phyloP scores from a whole-genome alignment of 2,113 vertebrate genomes.

The Brachirus orientalis region DNA sequence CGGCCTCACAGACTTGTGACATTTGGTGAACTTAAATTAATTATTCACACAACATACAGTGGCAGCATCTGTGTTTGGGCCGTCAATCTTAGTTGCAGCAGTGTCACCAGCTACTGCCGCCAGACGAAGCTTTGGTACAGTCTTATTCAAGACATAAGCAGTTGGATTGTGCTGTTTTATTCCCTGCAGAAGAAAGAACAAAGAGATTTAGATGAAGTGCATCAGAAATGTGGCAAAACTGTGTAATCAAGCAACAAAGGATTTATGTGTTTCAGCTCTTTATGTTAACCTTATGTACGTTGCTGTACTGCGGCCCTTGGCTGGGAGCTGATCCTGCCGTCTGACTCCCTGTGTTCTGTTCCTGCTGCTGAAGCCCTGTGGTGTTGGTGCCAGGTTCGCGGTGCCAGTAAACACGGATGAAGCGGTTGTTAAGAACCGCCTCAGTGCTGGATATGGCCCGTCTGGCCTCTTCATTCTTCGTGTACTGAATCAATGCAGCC shows the following conservation, averaged over 20 bases:
- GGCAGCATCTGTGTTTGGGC: constrained; percentile 79
- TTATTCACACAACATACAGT: constrained; percentile 73
- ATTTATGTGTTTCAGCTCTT: not conserved
- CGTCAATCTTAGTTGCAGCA: constrained; percentile 75
- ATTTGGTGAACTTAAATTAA: not conserved
- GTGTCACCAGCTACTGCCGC: constrained; percentile 43
- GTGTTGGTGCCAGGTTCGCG: constrained; percentile 81
- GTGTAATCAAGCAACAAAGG: no score
- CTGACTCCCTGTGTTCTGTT: constrained; percentile 77
- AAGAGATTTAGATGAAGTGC: not conserved
- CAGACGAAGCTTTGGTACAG: constrained; percentile 86
- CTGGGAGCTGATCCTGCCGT: constrained; percentile 32
- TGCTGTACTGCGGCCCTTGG: constrained; percentile 70
- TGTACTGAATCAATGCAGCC: constrained; percentile 93
- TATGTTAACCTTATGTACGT: constrained; percentile 76
- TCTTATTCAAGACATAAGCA: constrained; percentile 93
- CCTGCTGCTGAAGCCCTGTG: constrained; percentile 69
- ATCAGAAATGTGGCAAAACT: not conserved
- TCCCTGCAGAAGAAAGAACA: constrained; percentile 72
- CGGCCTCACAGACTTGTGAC: no score
- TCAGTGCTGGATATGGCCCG: constrained; percentile 94
- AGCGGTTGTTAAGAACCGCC: constrained; percentile 95
- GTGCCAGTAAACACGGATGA: constrained; percentile 96
- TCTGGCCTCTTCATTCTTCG: constrained; percentile 91
- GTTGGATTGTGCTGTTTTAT: constrained; percentile 89